Base-by-base conservation (phyloP, 2,888 invertebrate species). In the Isoperla grammatica region DNA sequence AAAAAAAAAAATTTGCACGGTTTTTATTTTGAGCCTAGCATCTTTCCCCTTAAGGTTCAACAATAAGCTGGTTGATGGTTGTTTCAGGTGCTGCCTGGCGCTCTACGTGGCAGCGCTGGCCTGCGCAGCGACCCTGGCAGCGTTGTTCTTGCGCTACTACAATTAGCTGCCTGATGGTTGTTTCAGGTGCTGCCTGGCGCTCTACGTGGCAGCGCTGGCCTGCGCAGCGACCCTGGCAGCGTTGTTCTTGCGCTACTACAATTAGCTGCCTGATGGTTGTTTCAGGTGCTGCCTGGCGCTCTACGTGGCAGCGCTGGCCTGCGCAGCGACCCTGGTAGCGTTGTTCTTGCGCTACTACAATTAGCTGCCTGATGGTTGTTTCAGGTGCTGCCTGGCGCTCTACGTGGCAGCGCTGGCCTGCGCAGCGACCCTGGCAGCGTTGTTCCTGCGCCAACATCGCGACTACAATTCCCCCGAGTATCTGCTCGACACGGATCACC, bases 401-500 rank as follows among this genome's bases (percentile, higher is more conserved):
- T 22, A 60, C 37, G 19, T 37, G 17, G 20, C 19, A 9, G 60
- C 60, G 2, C 6, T 56, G 2, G 8, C 11, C 5, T 60, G 60
- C 42, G 56, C 39, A 6, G 35, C 9, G 12, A 12, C 45, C 9
- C 46, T 61, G 15, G 22, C 23, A 9, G 42, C 35, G 1, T 19
- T 37, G 49, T 61, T 61, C 50, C 15, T 46, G 8, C 5, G 35
- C 3, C 9, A 39, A 17, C 56, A 55, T 39, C 23, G 13, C n/a
- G 57, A 55, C 2, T 55, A 35, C 56, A 61, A 61, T 35, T 42
- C 39, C 8, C 35, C 49, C 4, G 43, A 59, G 35, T 61, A 50
- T 20, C 37, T 17, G 5, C 54, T 61, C 48, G 59, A 61, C n/a
- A 61, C 58, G 4, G 57, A 59, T 42, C 58, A 55, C 35, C 46